phyloP scores from a whole-genome alignment of 2,797 vertebrate species.

The Uromys caudimaculatus region DNA sequence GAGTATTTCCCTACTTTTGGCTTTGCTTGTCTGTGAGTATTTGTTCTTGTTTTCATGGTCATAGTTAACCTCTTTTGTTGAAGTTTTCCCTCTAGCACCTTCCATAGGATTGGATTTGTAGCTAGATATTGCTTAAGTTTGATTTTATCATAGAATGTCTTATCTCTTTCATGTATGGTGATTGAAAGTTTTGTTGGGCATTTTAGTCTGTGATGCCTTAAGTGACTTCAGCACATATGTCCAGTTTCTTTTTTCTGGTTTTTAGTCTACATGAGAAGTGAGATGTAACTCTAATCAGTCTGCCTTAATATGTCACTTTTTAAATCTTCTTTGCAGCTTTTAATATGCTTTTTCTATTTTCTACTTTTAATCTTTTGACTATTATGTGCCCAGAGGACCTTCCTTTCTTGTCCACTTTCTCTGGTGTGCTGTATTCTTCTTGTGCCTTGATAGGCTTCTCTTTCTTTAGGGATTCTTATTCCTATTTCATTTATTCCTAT shows the following conservation, averaged over 20 bases:
- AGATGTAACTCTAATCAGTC: neutral
- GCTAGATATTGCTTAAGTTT: too few species aligned
- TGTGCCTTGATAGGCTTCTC: neutral
- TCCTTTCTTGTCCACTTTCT: neutral
- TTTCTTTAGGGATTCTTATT: neutral
- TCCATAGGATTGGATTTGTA: too few species aligned
- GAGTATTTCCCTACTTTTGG: too few species aligned
- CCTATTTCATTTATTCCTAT: neutral
- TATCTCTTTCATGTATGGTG: too few species aligned
- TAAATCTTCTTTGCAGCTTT: neutral
- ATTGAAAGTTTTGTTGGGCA: neutral
- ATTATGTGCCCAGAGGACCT: neutral
- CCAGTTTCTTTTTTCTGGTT: neutral
- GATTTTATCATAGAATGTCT: too few species aligned
- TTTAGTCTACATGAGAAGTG: neutral
- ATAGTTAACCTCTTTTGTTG: too few species aligned
- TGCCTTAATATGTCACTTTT: neutral
- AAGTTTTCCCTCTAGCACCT: too few species aligned
- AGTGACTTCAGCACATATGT: neutral
- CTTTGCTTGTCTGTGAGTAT: too few species aligned
- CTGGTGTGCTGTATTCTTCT: neutral
- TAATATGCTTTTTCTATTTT: neutral
- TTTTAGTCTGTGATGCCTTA: neutral
- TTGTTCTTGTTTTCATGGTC: too few species aligned
- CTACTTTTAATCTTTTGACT: neutral